A percentile compares a stretch with the other conserved stretches of the same genome.
phyloP scores from a whole-genome alignment of 2,113 vertebrate genomes.

The Scartelaos histophorus region DNA sequence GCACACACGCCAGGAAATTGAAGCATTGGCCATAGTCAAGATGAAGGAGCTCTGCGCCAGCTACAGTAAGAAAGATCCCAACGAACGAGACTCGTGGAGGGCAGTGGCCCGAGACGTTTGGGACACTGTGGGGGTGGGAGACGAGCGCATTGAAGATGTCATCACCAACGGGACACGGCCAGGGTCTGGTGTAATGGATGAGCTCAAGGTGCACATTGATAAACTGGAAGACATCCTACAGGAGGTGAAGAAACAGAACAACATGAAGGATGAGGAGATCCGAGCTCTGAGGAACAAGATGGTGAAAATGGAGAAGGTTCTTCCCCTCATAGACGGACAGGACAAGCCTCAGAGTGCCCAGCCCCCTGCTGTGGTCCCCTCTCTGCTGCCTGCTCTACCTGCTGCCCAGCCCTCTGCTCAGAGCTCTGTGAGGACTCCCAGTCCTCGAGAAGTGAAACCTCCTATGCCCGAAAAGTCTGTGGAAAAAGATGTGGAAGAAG shows the following conservation, averaged over 20 bases:
- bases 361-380: background rate
- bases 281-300: constrained; percentile 92
- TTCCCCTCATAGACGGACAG: constrained; percentile 85
- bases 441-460: constrained; percentile 58
- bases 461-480: constrained; percentile 62
- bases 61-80: constrained; percentile 96
- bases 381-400: background rate
- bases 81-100: constrained; percentile 95
- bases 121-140: constrained; percentile 96
- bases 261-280: constrained; percentile 98
- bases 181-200: constrained; percentile 86
- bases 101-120: constrained; percentile 96
- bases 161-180: constrained; percentile 75
- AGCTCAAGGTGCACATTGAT: constrained; percentile 95
- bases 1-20: constrained; percentile 96
- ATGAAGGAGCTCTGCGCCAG: constrained; percentile 97
- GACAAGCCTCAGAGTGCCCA: constrained; percentile 41
- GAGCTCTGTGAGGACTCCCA: constrained; percentile 40
- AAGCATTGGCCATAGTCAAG: constrained; percentile 97
- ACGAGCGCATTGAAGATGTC: constrained; percentile 91
- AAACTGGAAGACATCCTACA: constrained; percentile 96
- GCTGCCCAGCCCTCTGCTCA: background rate
- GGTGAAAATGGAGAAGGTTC: constrained; percentile 98
- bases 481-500: constrained; percentile 66
- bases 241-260: constrained; percentile 98